A percentile compares a stretch with the other conserved stretches of the same genome.
Conservation (phyloP, 1,140 invertebrate genomes). For the Lethrus apterus region DNA sequence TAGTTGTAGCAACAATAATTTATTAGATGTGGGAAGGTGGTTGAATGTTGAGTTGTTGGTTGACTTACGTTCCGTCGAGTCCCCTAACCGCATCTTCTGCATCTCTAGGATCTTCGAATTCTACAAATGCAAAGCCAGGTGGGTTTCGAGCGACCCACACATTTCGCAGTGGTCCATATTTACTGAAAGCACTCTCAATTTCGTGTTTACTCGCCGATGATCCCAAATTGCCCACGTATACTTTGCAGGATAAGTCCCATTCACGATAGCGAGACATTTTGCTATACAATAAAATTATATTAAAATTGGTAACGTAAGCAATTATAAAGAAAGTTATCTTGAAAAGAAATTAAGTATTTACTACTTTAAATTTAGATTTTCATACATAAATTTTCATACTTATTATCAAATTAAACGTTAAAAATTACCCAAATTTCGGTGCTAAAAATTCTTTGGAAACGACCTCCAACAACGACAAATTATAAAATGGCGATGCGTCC, state of each 20-base stretch:
- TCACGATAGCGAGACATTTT: slow-evolving; percentile 74
- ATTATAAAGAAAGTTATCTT: too few species aligned
- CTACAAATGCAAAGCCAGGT: slow-evolving; percentile 94
- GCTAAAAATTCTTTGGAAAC: too few species aligned
- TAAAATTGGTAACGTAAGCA: too few species aligned
- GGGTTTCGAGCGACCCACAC: slow-evolving; percentile 96
- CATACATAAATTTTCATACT: too few species aligned
- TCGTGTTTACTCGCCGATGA: slow-evolving; percentile 87
- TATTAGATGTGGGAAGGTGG: slow-evolving; percentile 11
- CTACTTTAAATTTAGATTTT: too few species aligned
- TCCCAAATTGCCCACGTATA: slow-evolving; percentile 96
- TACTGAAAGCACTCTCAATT: slow-evolving; percentile 85
- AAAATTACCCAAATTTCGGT: too few species aligned
- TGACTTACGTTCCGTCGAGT: slow-evolving; percentile 85
- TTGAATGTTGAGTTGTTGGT: slow-evolving; percentile 10
- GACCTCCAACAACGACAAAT: too few species aligned
- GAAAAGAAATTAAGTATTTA: too few species aligned
- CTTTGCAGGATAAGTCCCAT: slow-evolving; percentile 93
- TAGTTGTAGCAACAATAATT: slow-evolving; percentile 12
- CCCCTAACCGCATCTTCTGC: slow-evolving; percentile 95
- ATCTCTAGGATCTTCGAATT: slow-evolving; percentile 95
- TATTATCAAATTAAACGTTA: too few species aligned
- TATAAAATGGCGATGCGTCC: too few species aligned
- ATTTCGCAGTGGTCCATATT: slow-evolving; percentile 91
- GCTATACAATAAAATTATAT: slow-evolving; percentile 19